phyloP scores from a whole-genome alignment of 2,888 invertebrate genomes.

The Pandemis corylana region DNA sequence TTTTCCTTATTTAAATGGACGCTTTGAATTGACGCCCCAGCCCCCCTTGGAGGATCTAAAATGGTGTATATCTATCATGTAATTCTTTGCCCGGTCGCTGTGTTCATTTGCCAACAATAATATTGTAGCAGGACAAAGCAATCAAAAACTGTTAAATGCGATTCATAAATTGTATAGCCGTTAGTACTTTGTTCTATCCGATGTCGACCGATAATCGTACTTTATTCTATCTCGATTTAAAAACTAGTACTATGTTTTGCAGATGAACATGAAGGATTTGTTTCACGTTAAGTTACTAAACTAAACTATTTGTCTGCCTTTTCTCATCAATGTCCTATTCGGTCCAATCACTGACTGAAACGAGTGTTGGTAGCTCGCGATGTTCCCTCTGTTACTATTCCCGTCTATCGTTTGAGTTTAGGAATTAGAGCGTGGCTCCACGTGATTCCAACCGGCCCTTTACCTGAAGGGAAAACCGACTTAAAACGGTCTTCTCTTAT shows the following conservation, averaged over 20 bases:
- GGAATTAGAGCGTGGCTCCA: constrained; percentile 66
- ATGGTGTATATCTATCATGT: background rate
- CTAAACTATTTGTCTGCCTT: background rate
- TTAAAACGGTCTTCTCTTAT: background rate
- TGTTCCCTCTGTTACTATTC: constrained; percentile 11
- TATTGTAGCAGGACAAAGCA: no score
- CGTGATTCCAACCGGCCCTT: constrained; percentile 16
- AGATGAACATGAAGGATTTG: background rate
- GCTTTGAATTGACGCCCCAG: background rate
- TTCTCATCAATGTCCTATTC: background rate
- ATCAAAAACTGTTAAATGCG: no score
- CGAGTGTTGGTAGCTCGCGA: background rate
- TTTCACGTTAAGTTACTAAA: background rate
- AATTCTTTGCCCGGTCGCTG: no score
- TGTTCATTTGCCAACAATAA: no score
- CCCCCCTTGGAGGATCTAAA: constrained; percentile 3
- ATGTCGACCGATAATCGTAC: no score
- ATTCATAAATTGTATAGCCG: no score
- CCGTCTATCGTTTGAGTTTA: constrained; percentile 60
- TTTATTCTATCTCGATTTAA: no score
- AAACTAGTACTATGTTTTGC: background rate
- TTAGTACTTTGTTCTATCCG: no score
- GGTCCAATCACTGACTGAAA: no score
- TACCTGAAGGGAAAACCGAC: background rate
- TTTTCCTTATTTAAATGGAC: constrained; percentile 2